Conservation (phyloP, 1,140 invertebrate genomes). For the Papilio dardanus region DNA sequence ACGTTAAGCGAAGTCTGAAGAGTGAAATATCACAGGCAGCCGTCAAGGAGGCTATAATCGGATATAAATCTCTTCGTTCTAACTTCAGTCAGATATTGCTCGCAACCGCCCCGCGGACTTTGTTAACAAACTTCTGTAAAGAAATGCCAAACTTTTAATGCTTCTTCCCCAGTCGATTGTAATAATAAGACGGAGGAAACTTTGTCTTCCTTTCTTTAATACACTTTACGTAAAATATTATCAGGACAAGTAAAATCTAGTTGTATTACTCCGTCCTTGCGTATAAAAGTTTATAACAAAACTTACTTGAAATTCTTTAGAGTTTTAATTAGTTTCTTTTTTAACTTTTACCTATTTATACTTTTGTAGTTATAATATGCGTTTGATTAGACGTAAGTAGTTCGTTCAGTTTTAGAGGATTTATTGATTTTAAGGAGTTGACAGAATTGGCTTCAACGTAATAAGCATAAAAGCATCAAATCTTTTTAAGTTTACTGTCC, state of each 20-base stretch:
- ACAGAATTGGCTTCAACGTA: too few relatives aligned
- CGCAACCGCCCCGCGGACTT: conserved; percentile 54
- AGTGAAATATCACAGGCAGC: conserved; percentile 61
- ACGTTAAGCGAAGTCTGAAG: conserved; percentile 45
- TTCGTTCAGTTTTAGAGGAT: too few relatives aligned
- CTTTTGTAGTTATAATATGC: background rate
- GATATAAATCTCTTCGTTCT: conserved; percentile 62
- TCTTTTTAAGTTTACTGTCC: background rate
- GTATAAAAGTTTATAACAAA: background rate
- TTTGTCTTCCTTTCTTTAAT: conserved; percentile 51
- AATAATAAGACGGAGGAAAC: conserved; percentile 60
- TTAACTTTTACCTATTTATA: background rate
- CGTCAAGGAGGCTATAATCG: conserved; percentile 66
- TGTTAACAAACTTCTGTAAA: conserved; percentile 58
- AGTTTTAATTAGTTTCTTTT: background rate
- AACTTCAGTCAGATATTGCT: conserved; percentile 68
- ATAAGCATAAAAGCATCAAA: background rate
- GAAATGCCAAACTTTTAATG: conserved; percentile 73
- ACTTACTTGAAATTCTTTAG: background rate
- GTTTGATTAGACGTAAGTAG: background rate
- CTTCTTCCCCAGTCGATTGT: conserved; percentile 60
- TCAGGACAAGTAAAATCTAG: conserved; percentile 33
- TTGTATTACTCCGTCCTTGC: conserved; percentile 22
- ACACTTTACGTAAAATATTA: conserved; percentile 46
- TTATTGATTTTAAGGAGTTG: too few relatives aligned